These are phyloP conservation scores for Watersipora subatra DNA, from an alignment of 1,140 invertebrate genomes.

Conservation along the genomic window DNA sequence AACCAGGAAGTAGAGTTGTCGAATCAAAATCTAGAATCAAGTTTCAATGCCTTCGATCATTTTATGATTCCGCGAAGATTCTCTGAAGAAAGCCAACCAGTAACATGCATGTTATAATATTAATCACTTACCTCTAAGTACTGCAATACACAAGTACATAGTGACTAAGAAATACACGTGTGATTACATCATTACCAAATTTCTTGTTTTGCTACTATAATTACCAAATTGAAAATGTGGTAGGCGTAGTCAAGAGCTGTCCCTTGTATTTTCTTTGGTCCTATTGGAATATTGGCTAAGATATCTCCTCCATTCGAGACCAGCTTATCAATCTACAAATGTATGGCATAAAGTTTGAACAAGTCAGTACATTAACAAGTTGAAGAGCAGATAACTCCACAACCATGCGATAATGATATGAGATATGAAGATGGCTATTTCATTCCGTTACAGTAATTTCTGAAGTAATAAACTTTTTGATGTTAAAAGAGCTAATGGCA, in stretches of 20 bases:
- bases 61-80: too few relatives aligned
- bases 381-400: not conserved
- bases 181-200: too few relatives aligned
- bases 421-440: not conserved
- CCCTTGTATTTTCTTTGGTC: slow-evolving; percentile 27
- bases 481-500: too few relatives aligned
- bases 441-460: not conserved
- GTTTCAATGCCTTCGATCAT: too few relatives aligned
- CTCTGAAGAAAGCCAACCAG: too few relatives aligned
- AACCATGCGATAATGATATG: not conserved
- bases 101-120: too few relatives aligned
- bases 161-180: too few relatives aligned
- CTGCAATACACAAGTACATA: too few relatives aligned
- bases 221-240: slow-evolving; percentile 36
- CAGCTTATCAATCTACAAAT: slow-evolving; percentile 34
- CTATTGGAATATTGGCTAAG: slow-evolving; percentile 30
- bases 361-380: slow-evolving; percentile 1
- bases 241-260: slow-evolving; percentile 40
- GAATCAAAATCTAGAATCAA: too few relatives aligned
- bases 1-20: too few relatives aligned
- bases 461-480: not conserved
- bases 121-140: too few relatives aligned
- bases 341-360: slow-evolving; percentile 7
- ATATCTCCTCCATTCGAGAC: slow-evolving; percentile 29
- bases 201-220: too few relatives aligned